Percentiles rank a stretch among this genome's conserved stretches.
Evolutionary conservation across 2,113 vertebrate species (phyloP).

Genomic region (Proteles cristata): DNA sequence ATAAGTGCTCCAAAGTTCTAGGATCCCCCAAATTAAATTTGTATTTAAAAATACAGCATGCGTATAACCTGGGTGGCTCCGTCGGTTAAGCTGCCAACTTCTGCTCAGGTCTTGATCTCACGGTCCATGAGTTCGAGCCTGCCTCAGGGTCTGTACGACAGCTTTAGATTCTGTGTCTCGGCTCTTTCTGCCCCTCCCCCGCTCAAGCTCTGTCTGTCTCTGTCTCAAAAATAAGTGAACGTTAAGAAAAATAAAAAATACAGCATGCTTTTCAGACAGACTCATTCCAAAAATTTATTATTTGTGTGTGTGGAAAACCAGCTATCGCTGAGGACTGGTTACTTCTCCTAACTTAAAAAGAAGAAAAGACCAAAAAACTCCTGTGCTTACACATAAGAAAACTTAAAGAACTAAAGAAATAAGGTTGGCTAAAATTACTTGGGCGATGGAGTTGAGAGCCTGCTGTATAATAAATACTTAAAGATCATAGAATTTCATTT

Average conservation of each 20-base stretch:
- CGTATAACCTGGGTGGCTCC: too few relatives aligned
- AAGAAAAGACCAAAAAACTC: not conserved
- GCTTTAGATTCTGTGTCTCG: too few relatives aligned
- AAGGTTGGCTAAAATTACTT: not conserved
- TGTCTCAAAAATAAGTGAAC: too few relatives aligned
- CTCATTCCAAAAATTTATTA: not conserved
- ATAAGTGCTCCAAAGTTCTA: conserved; percentile 14
- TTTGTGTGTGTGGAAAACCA: not conserved
- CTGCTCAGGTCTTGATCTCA: too few relatives aligned
- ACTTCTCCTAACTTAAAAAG: not conserved
- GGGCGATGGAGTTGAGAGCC: not conserved
- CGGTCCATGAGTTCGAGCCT: too few relatives aligned
- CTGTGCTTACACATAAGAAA: not conserved
- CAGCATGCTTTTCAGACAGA: not conserved
- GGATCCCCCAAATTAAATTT: not conserved
- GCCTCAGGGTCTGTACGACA: too few relatives aligned
- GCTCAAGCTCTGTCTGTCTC: too few relatives aligned
- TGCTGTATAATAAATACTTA: not conserved
- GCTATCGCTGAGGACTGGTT: not conserved
- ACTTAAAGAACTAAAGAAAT: conserved; percentile 14
- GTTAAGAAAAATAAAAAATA: not conserved
- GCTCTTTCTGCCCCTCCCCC: too few relatives aligned
- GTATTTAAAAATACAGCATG: conserved; percentile 18
- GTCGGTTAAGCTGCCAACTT: too few relatives aligned
- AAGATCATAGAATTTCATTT: not conserved